Evolutionary conservation across 2,113 vertebrate species (phyloP).

Genomic region (Seriola quinqueradiata): DNA sequence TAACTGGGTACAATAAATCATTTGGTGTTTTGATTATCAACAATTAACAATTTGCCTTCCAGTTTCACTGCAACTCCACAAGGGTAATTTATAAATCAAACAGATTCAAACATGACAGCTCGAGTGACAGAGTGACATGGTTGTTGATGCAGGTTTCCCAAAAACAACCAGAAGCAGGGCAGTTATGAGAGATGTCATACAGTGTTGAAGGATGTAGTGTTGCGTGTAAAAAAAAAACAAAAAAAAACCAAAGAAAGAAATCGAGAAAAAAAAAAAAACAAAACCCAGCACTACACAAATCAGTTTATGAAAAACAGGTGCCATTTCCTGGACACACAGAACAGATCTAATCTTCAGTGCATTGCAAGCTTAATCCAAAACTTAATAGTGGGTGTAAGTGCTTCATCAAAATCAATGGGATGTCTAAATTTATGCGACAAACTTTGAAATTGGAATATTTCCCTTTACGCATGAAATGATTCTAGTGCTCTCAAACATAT

Average conservation of each 20-base stretch:
- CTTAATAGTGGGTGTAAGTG: slow-evolving; percentile 39
- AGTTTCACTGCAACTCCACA: slow-evolving; percentile 57
- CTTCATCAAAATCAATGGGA: slow-evolving; percentile 29
- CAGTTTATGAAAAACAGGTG: slow-evolving; percentile 49
- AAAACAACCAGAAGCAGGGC: slow-evolving; percentile 20
- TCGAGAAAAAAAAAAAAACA: neutral
- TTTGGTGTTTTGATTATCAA: slow-evolving; percentile 72
- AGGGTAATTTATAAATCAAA: slow-evolving; percentile 24
- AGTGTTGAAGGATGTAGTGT: slow-evolving; percentile 91
- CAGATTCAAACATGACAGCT: slow-evolving; percentile 21
- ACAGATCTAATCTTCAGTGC: slow-evolving; percentile 51
- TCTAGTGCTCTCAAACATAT: neutral
- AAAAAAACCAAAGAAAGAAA: neutral
- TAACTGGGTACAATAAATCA: slow-evolving; percentile 63
- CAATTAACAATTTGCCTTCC: slow-evolving; percentile 59
- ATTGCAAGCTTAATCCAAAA: slow-evolving; percentile 80
- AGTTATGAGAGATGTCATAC: slow-evolving; percentile 52
- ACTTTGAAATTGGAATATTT: slow-evolving; percentile 19
- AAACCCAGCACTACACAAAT: slow-evolving; percentile 59
- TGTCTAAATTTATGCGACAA: neutral
- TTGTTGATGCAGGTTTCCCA: slow-evolving; percentile 5
- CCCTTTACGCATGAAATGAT: slow-evolving; percentile 22
- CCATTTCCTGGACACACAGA: slow-evolving; percentile 39
- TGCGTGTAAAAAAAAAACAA: slow-evolving; percentile 65
- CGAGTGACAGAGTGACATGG: slow-evolving; percentile 1